Evolutionary conservation across 2,113 vertebrate genomes (phyloP).

Genomic region (Hippocampus barbouri): DNA sequence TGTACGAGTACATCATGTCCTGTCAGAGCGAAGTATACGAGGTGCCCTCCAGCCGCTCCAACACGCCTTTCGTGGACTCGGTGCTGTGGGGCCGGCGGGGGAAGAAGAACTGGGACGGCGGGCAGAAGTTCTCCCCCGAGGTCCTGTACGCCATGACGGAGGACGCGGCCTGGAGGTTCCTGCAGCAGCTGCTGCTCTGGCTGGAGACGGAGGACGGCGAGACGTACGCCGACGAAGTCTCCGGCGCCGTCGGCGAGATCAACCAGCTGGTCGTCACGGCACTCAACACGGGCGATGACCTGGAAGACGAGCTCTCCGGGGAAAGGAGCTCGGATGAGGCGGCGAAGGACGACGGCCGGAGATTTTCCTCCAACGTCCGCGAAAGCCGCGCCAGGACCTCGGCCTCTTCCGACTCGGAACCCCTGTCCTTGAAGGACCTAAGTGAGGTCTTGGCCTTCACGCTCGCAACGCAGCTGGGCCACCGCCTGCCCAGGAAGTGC

Average conservation of each 20-base stretch:
- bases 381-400: background rate
- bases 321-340: background rate
- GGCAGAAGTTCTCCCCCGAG: conserved; percentile 5
- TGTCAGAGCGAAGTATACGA: conserved; percentile 1
- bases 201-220: background rate
- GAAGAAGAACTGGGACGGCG: conserved; percentile 5
- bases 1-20: conserved; percentile 11
- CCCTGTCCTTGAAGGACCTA: background rate
- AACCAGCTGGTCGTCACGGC: conserved; percentile 4
- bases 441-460: background rate
- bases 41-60: conserved; percentile 7
- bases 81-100: conserved; percentile 4
- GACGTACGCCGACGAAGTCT: background rate
- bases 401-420: background rate
- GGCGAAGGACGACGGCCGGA: background rate
- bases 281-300: background rate
- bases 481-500: background rate
- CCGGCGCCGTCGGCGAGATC: conserved; percentile 6
- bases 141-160: conserved; percentile 12
- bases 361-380: background rate
- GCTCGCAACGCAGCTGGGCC: background rate
- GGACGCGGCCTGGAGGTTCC: conserved; percentile 3
- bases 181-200: conserved; percentile 4
- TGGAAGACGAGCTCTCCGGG: background rate
- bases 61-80: conserved; percentile 1